Conservation (phyloP, 2,888 invertebrate species). For the Tricholauxania praeusta region DNA sequence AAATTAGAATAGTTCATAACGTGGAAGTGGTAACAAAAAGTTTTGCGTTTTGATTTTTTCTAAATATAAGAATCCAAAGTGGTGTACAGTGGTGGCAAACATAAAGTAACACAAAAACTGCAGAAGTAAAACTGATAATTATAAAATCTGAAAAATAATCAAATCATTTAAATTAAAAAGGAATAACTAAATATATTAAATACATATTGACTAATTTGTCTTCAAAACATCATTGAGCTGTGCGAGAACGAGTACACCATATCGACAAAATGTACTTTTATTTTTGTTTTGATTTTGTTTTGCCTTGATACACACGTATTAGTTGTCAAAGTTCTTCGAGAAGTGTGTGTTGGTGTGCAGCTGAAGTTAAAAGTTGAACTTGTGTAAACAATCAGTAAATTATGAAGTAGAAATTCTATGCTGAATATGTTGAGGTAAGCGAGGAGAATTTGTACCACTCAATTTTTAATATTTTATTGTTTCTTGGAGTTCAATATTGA, state of each 20-base stretch:
- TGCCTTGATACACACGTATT: neutral
- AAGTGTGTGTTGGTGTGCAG: neutral
- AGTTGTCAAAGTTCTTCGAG: slow-evolving; percentile 14
- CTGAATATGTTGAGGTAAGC: too few relatives aligned
- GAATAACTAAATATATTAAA: slow-evolving; percentile 3
- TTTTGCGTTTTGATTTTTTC: slow-evolving; percentile 27
- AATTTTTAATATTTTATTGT: too few relatives aligned
- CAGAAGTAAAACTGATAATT: too few relatives aligned
- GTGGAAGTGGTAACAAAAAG: neutral
- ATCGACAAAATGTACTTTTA: neutral
- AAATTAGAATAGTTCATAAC: too few relatives aligned
- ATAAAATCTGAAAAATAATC: neutral
- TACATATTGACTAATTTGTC: neutral
- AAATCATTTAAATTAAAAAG: neutral
- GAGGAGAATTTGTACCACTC: too few relatives aligned
- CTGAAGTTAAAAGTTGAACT: neutral
- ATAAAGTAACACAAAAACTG: neutral
- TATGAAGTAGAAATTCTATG: too few relatives aligned
- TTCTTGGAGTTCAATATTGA: too few relatives aligned
- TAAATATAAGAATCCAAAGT: slow-evolving; percentile 18
- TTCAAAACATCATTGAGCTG: neutral
- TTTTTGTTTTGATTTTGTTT: slow-evolving; percentile 33
- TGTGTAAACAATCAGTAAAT: too few relatives aligned
- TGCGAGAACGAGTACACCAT: slow-evolving; percentile 18
- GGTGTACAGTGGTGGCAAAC: slow-evolving; percentile 22